phyloP scores from a whole-genome alignment of 1,140 invertebrate species.

The Heliconius congener region DNA sequence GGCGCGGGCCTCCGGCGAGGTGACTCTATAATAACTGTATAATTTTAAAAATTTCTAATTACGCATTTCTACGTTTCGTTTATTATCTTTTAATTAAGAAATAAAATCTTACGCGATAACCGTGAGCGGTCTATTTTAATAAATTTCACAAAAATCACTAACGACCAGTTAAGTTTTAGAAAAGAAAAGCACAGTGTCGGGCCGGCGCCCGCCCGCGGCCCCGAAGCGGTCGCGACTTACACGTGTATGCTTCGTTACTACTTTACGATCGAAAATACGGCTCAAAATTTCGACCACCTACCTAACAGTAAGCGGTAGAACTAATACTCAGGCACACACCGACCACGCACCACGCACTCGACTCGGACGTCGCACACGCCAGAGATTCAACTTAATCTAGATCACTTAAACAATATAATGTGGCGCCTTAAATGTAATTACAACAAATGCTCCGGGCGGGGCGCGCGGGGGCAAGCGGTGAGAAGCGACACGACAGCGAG shows the following conservation, averaged over 20 bases:
- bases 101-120: slow-evolving; percentile 80
- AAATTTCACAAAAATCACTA: slow-evolving; percentile 78
- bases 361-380: slow-evolving; percentile 74
- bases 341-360: slow-evolving; percentile 74
- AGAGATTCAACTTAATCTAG: slow-evolving; percentile 81
- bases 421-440: slow-evolving; percentile 77
- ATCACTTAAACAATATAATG: slow-evolving; percentile 78
- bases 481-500: slow-evolving; percentile 75
- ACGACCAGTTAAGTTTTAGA: slow-evolving; percentile 69
- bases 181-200: slow-evolving; percentile 73
- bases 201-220: slow-evolving; percentile 43
- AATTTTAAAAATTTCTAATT: slow-evolving; percentile 82
- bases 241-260: slow-evolving; percentile 70
- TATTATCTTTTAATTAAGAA: slow-evolving; percentile 81
- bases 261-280: slow-evolving; percentile 77
- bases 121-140: slow-evolving; percentile 79
- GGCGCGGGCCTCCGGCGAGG: slow-evolving; percentile 54
- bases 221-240: slow-evolving; percentile 60
- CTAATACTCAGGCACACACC: slow-evolving; percentile 78
- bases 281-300: slow-evolving; percentile 81
- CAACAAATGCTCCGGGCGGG: slow-evolving; percentile 79
- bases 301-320: slow-evolving; percentile 80
- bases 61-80: slow-evolving; percentile 79
- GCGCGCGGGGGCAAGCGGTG: slow-evolving; percentile 63
- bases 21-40: slow-evolving; percentile 79